Evolutionary conservation across 2,113 vertebrate genomes (phyloP).

Genomic region (Phyllostomus hastatus): DNA sequence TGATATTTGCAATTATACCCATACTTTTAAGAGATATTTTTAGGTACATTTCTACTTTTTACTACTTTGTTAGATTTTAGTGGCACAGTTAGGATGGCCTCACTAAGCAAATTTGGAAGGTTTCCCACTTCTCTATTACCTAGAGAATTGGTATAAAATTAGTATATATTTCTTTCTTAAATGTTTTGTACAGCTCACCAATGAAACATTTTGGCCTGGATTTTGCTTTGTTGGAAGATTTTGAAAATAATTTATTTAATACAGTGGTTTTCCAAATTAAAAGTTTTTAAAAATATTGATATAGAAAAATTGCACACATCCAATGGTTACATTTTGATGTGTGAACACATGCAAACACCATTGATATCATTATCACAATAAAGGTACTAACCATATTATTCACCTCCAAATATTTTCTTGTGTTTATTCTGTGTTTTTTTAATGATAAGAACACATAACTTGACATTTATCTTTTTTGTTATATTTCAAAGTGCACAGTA

Average conservation of each 20-base stretch:
- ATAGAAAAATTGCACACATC: neutral
- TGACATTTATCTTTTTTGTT: neutral
- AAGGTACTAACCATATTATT: neutral
- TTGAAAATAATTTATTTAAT: neutral
- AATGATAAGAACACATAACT: neutral
- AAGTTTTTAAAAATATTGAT: neutral
- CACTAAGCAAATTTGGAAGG: neutral
- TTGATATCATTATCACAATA: neutral
- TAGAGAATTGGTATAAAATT: neutral
- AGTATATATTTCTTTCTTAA: neutral
- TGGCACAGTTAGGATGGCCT: neutral
- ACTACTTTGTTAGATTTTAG: neutral
- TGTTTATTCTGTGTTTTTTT: neutral
- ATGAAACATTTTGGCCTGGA: neutral
- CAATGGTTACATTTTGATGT: neutral
- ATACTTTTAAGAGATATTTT: neutral
- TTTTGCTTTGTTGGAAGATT: neutral
- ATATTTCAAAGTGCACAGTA: neutral
- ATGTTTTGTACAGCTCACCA: neutral
- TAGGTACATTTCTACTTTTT: neutral
- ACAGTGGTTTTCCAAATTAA: neutral
- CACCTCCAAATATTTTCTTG: neutral
- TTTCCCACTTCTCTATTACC: neutral
- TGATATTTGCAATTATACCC: neutral
- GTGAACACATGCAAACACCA: neutral